Base-by-base conservation (phyloP, 2,113 vertebrate species). In the Arothron firmamentum region DNA sequence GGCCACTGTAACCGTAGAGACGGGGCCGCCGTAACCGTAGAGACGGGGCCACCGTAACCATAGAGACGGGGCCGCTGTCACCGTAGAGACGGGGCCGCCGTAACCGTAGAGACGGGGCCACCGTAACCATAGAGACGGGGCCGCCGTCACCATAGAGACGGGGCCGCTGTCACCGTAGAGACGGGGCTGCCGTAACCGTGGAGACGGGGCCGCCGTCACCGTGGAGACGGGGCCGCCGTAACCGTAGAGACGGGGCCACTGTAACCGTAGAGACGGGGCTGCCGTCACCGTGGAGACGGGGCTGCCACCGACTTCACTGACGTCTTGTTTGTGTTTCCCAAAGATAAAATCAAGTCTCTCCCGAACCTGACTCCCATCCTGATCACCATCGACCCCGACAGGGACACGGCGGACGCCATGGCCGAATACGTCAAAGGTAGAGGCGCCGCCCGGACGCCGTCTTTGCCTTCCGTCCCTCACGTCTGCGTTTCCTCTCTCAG, bases 331-430 rank as follows among this genome's bases (percentile, higher is more conserved):
- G 20, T 34, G 12, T 41, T 52, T 50, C 19, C 41, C 48, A 43
- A 88, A 99, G 96, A 97, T 61, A 67, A 52, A 41, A 94, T 98
- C 68, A 83, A 90, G 17, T 85, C 91, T 38, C 81, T 99, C 18
- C 96, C 96, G 20, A 87, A 94, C 70, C 73, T 99, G 80, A 96
- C 90, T 1, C 96, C 95, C 0, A 73, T 99, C 19, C 92, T 99
- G 83, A 97, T 99, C 90, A 98, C 94, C 56, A 96, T 98, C 19
- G 97, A 99, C 75, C 95, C 95, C 0, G 94, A 95, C 31, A 88
- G 97, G 62, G 97, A 98, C 82, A 93, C 74, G 0, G 62, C 91
- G 41, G 92, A 95, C 83, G 95, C 95, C 59, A 78, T 98, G 54
- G 91, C 93, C 21, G 82, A 76, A 11, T 98, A 98, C 6, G 90